Evolutionary conservation across 2,888 invertebrate species (phyloP), one percentile per base, ranked within the genome.

Genomic region (Ecliptopera silaceata): DNA sequence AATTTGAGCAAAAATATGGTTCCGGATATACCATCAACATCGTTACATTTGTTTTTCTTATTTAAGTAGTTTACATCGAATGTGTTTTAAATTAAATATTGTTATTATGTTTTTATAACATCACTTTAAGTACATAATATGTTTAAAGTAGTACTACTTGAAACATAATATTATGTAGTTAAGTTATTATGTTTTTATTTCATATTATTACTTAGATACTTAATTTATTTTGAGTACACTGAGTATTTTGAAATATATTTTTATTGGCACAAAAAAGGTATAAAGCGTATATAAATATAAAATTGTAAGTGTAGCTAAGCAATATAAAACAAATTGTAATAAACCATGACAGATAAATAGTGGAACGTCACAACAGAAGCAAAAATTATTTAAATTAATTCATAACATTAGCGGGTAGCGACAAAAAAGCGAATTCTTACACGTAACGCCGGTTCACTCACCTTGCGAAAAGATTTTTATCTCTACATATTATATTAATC

Each of bases 351-450:
- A 6, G 12, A 20, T 1, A 41, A 12, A 12, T 41, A 34, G 34
- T 34, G 13, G 13, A 34, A 34, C 26, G 34, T 18, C 41, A 43
- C 41, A 51, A 52, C 36, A 43, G 36, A 46, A 46, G 20, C 34
- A 11, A n/a, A 12, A 50, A 60, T 65, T 65, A 65, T 65, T 63
- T 50, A 65, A 63, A 65, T 65, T 31, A 50, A 65, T 63, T 60
- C 64, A 39, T 49, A 43, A 38, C 12, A 45, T 50, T 45, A 22
- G 50, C 59, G 45, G 45, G 57, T 56, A 56, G 56, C 41, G 48
- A 60, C 62, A 56, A 55, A 60, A 59, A 59, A 36, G 49, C 55
- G 56, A 56, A 65, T 63, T 63, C 52, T 61, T 57, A 50, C 63
- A 65, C 63, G 65, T 56, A 56, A 53, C 46, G 29, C 39, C 39